These are phyloP conservation scores for Alouatta caraya DNA, from an alignment of 2,797 vertebrate genomes.

Conservation along the genomic window DNA sequence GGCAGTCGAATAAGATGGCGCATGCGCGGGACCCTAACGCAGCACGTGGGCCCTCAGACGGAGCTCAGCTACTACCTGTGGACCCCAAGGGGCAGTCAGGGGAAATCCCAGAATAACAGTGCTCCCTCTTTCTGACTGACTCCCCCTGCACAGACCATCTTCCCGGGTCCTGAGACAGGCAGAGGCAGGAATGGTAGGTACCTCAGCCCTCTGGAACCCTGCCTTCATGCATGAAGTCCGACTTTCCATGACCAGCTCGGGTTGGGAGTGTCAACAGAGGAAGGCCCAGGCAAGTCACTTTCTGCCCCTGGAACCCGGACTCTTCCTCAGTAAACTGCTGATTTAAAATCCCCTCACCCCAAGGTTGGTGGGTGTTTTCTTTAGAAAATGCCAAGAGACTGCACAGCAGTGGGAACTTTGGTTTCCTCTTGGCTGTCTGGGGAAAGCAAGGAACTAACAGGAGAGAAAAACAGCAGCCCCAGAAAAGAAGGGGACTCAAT, in stretches of 20 bases:
- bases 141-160: background rate
- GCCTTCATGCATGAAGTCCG: background rate
- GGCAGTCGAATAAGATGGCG: fast-evolving
- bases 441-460: background rate
- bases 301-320: background rate
- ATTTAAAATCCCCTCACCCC: background rate
- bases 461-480: background rate
- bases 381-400: background rate
- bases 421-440: background rate
- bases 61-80: background rate
- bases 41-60: background rate
- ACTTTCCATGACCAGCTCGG: fast-evolving
- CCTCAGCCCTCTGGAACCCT: background rate
- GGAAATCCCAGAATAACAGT: background rate
- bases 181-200: background rate
- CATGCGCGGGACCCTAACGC: fast-evolving
- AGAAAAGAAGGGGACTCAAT: background rate
- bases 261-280: background rate
- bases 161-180: background rate
- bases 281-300: background rate
- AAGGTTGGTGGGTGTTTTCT: background rate
- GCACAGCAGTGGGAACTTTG: background rate
- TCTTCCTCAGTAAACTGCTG: background rate
- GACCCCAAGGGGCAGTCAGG: background rate
- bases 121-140: background rate